Evolutionary conservation across 2,113 vertebrate genomes (phyloP), one percentile per base, ranked within the genome.

Genomic region (Colaptes auratus): DNA sequence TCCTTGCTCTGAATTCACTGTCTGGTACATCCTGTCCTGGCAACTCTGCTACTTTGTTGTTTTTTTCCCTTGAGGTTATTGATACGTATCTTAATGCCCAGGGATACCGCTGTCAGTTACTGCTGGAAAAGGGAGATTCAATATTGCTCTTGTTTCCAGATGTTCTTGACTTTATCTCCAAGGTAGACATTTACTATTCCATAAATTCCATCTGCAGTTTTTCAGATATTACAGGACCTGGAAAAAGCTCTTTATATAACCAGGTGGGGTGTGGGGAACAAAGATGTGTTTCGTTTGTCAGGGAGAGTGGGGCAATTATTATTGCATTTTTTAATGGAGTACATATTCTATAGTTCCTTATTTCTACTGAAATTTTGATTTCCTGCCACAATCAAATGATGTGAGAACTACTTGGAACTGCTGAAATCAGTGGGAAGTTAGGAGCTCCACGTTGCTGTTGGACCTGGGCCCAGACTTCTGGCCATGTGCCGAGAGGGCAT

Each of bases 151-250:
- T 80, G 4, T 86, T 78, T 88, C 66, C 69, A 66, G 70, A 60
- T 94, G 27, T 82, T 92, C 39, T 72, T 90, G 58, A 78, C 61
- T 95, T 88, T 83, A 24, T 88, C 72, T 91, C 71, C 65, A 71
- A 31, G 56, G 73, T 42, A 80, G 79, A 71, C 35, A 59, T 95
- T 86, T 83, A 81, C 53, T 53, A 15, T 90, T 83, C 44, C 46
- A n/a, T 79, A 86, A 76, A 92, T 84, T 58, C 27, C 6, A 2
- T 65, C 58, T 88, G 53, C 48, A 50, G 33, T 65, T 91, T 91
- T 90, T 86, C 65, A 84, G 39, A 53, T 76, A 73, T 65, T 78
- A 23, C 64, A 84, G 69, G 46, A 84, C 15, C 44, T 93, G 31
- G 66, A 33, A 50, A 81, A 84, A 53, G 4, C 31, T 73, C 23